A percentile compares a stretch with the other conserved stretches of the same genome.
Conservation (phyloP, 2,888 invertebrate species). For the Drosophila multiciliata region DNA sequence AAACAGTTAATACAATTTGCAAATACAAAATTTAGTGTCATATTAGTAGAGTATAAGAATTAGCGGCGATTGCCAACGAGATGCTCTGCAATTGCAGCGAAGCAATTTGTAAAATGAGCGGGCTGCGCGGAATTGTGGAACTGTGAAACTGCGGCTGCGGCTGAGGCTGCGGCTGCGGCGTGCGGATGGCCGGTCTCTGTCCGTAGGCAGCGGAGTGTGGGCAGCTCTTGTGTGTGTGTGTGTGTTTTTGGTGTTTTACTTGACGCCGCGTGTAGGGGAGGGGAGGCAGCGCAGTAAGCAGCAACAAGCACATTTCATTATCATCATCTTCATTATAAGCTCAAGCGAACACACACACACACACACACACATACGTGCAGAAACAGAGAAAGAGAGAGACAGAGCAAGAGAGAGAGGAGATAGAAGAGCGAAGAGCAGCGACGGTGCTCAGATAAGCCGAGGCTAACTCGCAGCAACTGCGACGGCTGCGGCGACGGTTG, state of each 20-base stretch:
- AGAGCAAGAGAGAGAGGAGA: slow-evolving; percentile 15
- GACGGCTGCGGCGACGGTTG: slow-evolving; percentile 27
- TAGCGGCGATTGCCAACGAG: slow-evolving; percentile 25
- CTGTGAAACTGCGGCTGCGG: slow-evolving; percentile 36
- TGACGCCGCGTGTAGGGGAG: background rate
- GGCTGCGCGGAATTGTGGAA: slow-evolving; percentile 36
- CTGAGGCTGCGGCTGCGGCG: slow-evolving; percentile 32
- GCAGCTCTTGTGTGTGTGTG: slow-evolving; percentile 13
- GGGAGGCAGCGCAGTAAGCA: slow-evolving; percentile 36
- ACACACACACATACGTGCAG: slow-evolving; percentile 6
- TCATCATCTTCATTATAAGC: slow-evolving; percentile 77
- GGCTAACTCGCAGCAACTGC: slow-evolving; percentile 29
- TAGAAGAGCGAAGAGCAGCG: slow-evolving; percentile 12
- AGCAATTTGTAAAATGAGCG: slow-evolving; percentile 64
- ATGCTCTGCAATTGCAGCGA: slow-evolving; percentile 47
- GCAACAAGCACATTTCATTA: slow-evolving; percentile 71
- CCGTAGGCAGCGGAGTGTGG: slow-evolving; percentile 27
- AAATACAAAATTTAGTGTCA: background rate
- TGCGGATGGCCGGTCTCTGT: slow-evolving; percentile 29
- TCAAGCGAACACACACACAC: slow-evolving; percentile 34
- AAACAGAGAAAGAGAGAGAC: slow-evolving; percentile 11
- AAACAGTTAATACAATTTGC: background rate
- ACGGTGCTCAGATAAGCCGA: slow-evolving; percentile 37
- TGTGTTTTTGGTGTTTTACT: slow-evolving; percentile 35
- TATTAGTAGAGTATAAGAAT: slow-evolving; percentile 42